These are phyloP conservation scores for Willisornis vidua DNA, from an alignment of 2,113 vertebrate genomes.

Conservation along the genomic window DNA sequence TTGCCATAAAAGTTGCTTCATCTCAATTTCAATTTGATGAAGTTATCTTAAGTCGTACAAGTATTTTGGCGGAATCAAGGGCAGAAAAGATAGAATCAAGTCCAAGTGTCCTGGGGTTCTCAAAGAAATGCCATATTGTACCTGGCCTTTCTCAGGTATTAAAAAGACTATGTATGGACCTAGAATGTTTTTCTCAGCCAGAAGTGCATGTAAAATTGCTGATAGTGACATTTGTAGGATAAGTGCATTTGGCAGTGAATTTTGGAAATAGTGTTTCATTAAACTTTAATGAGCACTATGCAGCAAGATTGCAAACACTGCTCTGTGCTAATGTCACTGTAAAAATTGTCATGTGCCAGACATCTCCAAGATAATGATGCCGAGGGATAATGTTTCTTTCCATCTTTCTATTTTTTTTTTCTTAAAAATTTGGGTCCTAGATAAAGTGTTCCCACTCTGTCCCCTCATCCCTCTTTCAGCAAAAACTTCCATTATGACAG, in stretches of 20 bases:
- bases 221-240: constrained; percentile 51
- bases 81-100: not conserved
- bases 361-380: constrained; percentile 27
- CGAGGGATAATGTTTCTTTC: not conserved
- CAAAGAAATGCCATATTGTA: not conserved
- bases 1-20: not conserved
- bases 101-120: not conserved
- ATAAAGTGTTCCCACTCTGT: not conserved
- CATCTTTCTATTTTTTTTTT: not conserved
- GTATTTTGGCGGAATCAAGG: not conserved
- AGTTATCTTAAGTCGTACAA: not conserved
- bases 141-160: not conserved
- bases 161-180: not conserved
- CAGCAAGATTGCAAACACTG: constrained; percentile 35
- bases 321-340: constrained; percentile 30
- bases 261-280: constrained; percentile 55
- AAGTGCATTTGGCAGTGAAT: constrained; percentile 50
- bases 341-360: constrained; percentile 31
- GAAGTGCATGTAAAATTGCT: constrained; percentile 27
- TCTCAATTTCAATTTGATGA: not conserved
- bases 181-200: not conserved
- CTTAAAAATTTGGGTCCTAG: not conserved
- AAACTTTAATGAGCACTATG: constrained; percentile 46
- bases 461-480: not conserved
- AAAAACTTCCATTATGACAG: not conserved